Evolutionary conservation across 2,888 invertebrate genomes (phyloP).

Genomic region (Anodontia alba): DNA sequence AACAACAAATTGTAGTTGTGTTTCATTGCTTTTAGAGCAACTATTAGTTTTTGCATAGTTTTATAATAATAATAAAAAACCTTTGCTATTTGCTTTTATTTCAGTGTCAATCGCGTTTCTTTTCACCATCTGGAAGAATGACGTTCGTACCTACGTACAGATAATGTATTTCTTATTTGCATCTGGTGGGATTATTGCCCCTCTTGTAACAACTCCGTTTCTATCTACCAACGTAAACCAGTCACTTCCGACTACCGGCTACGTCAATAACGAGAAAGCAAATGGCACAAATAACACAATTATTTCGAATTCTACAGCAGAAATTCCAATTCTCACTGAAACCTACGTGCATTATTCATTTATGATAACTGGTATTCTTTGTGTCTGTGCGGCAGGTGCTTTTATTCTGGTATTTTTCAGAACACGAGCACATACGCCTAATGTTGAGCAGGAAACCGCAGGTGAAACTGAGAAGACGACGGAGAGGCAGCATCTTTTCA

Average conservation of each 20-base stretch:
- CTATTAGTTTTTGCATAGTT: too few species aligned
- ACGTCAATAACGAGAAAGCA: background rate
- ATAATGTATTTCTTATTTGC: conserved; percentile 60
- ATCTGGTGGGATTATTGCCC: conserved; percentile 61
- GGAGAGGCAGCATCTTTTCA: background rate
- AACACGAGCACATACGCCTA: conserved; percentile 13
- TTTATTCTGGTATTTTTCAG: too few species aligned
- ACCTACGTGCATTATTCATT: conserved; percentile 41
- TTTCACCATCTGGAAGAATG: conserved; percentile 44
- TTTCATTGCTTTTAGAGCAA: too few species aligned
- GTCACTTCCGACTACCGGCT: too few species aligned
- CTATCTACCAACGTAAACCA: conserved; percentile 1
- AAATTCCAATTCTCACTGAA: background rate
- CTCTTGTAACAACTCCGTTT: conserved; percentile 62
- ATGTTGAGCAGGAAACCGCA: background rate
- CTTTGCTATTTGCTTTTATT: background rate
- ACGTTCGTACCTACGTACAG: conserved; percentile 62
- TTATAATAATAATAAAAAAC: too few species aligned
- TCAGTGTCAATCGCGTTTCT: conserved; percentile 73
- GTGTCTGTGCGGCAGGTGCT: conserved; percentile 8
- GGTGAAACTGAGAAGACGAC: background rate
- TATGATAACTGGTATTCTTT: conserved; percentile 30
- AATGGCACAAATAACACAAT: background rate
- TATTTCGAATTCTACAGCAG: background rate
- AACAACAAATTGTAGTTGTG: too few species aligned